phyloP scores from a whole-genome alignment of 2,797 vertebrate genomes.

The Ptychobarbus kaznakovi region DNA sequence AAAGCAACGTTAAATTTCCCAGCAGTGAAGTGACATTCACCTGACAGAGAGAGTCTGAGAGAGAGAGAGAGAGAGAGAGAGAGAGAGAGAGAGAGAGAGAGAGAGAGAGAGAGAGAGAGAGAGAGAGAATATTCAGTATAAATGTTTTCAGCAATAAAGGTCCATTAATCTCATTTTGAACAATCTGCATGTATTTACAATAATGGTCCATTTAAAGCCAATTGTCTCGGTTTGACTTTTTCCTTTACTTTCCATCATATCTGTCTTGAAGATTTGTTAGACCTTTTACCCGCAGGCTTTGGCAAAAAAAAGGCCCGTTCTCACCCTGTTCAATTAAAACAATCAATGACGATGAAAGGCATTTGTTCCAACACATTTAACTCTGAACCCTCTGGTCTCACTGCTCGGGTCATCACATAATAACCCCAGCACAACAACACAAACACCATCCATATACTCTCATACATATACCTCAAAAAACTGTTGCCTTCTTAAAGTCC shows the following conservation, averaged over 20 bases:
- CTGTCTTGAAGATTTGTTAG: constrained; percentile 40
- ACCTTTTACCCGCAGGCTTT: constrained; percentile 10
- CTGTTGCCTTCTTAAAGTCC: background rate
- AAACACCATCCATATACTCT: constrained; percentile 30
- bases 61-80: constrained; percentile 59
- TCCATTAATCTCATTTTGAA: constrained; percentile 65
- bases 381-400: constrained; percentile 36
- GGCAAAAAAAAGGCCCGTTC: constrained; percentile 13
- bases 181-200: constrained; percentile 72
- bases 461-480: background rate
- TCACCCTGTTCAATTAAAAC: constrained; percentile 49
- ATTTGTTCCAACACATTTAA: constrained; percentile 55
- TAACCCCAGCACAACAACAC: constrained; percentile 9
- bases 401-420: constrained; percentile 8
- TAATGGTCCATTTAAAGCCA: constrained; percentile 70
- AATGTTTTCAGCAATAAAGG: constrained; percentile 71
- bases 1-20: constrained; percentile 86
- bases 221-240: constrained; percentile 67
- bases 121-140: constrained; percentile 66
- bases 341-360: constrained; percentile 48
- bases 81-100: constrained; percentile 60
- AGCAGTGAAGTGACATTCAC: constrained; percentile 81
- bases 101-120: constrained; percentile 61
- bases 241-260: constrained; percentile 16
- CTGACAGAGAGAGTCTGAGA: constrained; percentile 64